A percentile compares a stretch with the other conserved stretches of the same genome.
Evolutionary conservation across 2,888 invertebrate species (phyloP).

Genomic region (Trichogramma dendrolimi): DNA sequence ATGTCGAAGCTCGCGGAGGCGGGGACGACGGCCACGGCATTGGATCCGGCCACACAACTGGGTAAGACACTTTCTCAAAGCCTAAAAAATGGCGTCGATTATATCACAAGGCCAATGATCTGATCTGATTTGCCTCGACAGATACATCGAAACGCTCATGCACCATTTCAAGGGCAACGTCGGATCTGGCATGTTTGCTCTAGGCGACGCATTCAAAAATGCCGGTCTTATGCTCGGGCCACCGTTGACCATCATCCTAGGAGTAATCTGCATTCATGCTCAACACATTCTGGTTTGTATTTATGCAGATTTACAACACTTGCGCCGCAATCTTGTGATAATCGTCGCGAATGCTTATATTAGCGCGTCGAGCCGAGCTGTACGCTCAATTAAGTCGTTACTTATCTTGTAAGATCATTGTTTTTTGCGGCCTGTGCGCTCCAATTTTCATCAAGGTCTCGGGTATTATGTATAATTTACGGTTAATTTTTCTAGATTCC

Average conservation of each 20-base stretch:
- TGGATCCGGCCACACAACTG: constrained; percentile 62
- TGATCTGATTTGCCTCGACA: constrained; percentile 45
- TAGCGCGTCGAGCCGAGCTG: too few species aligned
- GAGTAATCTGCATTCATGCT: constrained; percentile 83
- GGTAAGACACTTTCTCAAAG: constrained; percentile 54
- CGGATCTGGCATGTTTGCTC: constrained; percentile 91
- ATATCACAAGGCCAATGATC: neutral
- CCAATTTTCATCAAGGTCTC: neutral
- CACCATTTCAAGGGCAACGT: constrained; percentile 94
- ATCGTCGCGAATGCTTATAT: too few species aligned
- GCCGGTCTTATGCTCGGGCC: constrained; percentile 84
- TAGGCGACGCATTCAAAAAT: constrained; percentile 91
- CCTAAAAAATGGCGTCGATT: constrained; percentile 12
- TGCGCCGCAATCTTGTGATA: too few species aligned
- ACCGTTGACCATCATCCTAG: constrained; percentile 72
- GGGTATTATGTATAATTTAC: neutral
- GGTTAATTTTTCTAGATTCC: neutral
- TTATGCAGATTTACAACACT: neutral
- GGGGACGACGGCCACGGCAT: constrained; percentile 51
- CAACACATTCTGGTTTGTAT: constrained; percentile 82
- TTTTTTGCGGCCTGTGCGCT: neutral
- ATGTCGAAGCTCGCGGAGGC: constrained; percentile 39
- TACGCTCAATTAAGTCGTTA: neutral
- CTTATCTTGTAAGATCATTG: neutral
- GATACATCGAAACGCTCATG: constrained; percentile 82